Evolutionary conservation across 1,140 invertebrate genomes (phyloP).

Genomic region (Danaus plexippus): DNA sequence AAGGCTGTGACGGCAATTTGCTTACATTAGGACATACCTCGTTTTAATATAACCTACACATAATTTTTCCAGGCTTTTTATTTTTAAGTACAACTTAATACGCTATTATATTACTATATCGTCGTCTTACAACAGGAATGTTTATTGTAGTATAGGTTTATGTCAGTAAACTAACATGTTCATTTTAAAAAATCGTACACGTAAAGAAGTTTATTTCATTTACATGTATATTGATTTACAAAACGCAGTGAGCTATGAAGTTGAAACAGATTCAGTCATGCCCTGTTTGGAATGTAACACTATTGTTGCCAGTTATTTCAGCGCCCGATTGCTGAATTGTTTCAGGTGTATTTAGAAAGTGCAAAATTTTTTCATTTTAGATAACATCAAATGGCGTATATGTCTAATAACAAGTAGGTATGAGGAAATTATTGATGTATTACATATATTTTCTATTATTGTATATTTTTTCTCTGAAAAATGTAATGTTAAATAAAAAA

Average conservation of each 20-base stretch:
- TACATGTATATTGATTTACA: constrained; percentile 35
- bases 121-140: too few species aligned
- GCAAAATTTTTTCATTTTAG: constrained; percentile 36
- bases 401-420: constrained; percentile 13
- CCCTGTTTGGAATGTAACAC: constrained; percentile 48
- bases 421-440: constrained; percentile 10
- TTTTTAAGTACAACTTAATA: too few species aligned
- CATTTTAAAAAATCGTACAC: not conserved
- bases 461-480: not conserved
- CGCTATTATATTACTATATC: too few species aligned
- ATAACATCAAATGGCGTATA: too few species aligned
- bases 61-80: too few species aligned
- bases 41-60: constrained; percentile 30
- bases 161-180: too few species aligned
- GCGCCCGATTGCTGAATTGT: constrained; percentile 48
- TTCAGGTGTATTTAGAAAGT: constrained; percentile 46
- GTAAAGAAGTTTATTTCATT: constrained; percentile 5
- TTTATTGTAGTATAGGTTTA: too few species aligned
- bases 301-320: constrained; percentile 46
- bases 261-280: constrained; percentile 50
- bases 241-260: constrained; percentile 48
- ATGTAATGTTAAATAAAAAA: not conserved
- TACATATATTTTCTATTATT: not conserved
- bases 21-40: constrained; percentile 65
- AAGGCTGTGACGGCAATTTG: constrained; percentile 67